Conservation (phyloP, 2,797 vertebrate genomes). For the Miichthys miiuy region DNA sequence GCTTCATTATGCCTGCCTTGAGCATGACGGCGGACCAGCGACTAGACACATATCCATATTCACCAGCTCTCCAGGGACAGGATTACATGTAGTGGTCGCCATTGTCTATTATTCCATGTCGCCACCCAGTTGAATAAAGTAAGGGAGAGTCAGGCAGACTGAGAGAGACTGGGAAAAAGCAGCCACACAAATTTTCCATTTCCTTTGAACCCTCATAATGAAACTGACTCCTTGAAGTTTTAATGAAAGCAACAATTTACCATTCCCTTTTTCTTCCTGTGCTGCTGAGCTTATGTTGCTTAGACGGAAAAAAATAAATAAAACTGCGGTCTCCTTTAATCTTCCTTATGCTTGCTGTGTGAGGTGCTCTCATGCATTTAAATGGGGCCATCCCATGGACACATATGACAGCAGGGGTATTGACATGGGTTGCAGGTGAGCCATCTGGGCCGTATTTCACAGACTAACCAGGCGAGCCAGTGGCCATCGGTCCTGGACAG, state of each 20-base stretch:
- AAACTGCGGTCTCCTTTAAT: conserved; percentile 78
- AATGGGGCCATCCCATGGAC: conserved; percentile 76
- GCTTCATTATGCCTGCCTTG: conserved; percentile 53
- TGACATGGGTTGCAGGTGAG: conserved; percentile 66
- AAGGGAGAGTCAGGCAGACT: conserved; percentile 12
- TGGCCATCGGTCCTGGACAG: conserved; percentile 56
- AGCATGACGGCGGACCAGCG: conserved; percentile 30
- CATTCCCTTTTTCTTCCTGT: conserved; percentile 73
- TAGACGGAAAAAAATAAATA: conserved; percentile 53
- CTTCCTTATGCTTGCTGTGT: conserved; percentile 72
- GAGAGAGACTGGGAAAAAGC: conserved; percentile 25
- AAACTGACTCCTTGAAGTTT: conserved; percentile 84
- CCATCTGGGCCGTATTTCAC: conserved; percentile 69
- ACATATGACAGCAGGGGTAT: conserved; percentile 62
- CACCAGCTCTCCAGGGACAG: conserved; percentile 37
- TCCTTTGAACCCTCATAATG: conserved; percentile 83
- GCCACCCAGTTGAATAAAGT: conserved; percentile 27
- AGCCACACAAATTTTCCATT: conserved; percentile 61
- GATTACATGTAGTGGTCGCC: conserved; percentile 56
- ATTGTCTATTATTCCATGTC: conserved; percentile 56
- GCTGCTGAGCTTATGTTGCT: conserved; percentile 67
- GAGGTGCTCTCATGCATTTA: conserved; percentile 83
- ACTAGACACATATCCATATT: conserved; percentile 35
- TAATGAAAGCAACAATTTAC: conserved; percentile 85
- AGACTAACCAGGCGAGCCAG: conserved; percentile 61